Base-by-base conservation (phyloP, 2,113 vertebrate genomes). In the Etheostoma spectabile region DNA sequence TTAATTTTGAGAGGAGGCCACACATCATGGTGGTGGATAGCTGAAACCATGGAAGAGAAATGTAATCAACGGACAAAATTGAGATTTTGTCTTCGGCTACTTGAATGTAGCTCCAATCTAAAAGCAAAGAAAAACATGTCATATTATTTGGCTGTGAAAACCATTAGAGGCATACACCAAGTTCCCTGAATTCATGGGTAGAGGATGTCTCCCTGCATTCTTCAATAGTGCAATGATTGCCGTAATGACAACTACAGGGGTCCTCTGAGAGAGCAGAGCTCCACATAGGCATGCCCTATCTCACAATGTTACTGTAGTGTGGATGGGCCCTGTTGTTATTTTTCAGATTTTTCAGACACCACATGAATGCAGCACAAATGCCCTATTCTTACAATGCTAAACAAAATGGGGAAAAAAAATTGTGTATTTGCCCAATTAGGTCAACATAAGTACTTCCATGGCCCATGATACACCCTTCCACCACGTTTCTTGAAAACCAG, bases 181-280 rank as follows among this genome's bases (percentile, higher is more conserved):
- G 49, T 73, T 73, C 46, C 35, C 27, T 57, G 38, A 24, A 61
- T 46, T 70, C 42, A 69, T 24, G 46, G 24, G 5, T 24, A 59
- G 45, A 77, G 62, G 62, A 85, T 55, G 30, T 79, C 48, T 73
- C 30, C 6, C 22, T 30, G 33, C 55, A 38, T 66, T 67, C 42
- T 48, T 70, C 48, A 49, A 35, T 13, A 59, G 30, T 46, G n/a
- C 35, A 60, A 78, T 86, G 22, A 69, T 30, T 70, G 45, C n/a
- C 5, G 0, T 60, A 33, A 19, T 65, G 53, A 84, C 16, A 65
- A 42, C 38, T 42, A 42, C 38, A 42, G 11, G 38, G 10, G 8
- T 10, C 10, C 38, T 3, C 38, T 42, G 38, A 42, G 38, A 42
- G 2, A 2, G 2, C 38, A 11, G 38, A 42, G 2, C 38, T 42